A percentile compares a stretch with the other conserved stretches of the same genome.
Evolutionary conservation across 1,140 invertebrate genomes (phyloP).

Genomic region (Pygmarrhopalites habei): DNA sequence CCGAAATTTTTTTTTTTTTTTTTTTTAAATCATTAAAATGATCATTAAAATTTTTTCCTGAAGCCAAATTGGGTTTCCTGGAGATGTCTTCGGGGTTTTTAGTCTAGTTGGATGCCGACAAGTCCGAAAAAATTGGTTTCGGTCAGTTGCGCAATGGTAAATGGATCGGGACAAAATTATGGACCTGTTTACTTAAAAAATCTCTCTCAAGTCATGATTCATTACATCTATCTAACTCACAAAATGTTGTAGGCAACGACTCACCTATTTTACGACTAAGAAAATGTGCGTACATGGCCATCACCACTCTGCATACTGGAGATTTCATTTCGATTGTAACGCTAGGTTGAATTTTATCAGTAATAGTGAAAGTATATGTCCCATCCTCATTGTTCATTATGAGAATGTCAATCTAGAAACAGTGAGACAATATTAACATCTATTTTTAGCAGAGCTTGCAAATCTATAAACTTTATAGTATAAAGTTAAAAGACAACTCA

Average conservation of each 20-base stretch:
- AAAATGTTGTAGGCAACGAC: too few relatives aligned
- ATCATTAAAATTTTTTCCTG: too few relatives aligned
- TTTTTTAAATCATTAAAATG: too few relatives aligned
- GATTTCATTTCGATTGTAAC: constrained; percentile 30
- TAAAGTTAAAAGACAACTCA: background rate
- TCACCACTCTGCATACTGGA: constrained; percentile 17
- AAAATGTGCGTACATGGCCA: constrained; percentile 35
- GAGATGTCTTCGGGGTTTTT: too few relatives aligned
- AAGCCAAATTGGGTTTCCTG: too few relatives aligned
- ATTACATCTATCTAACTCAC: too few relatives aligned
- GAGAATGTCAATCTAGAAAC: background rate
- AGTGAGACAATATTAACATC: constrained; percentile 10
- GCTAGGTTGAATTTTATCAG: constrained; percentile 26
- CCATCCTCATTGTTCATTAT: constrained; percentile 1
- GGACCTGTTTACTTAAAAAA: too few relatives aligned
- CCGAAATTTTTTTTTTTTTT: too few relatives aligned
- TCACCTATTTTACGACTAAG: constrained; percentile 29
- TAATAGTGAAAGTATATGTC: constrained; percentile 17
- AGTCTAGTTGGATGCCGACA: too few relatives aligned
- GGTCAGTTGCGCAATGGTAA: too few relatives aligned
- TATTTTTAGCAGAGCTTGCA: background rate
- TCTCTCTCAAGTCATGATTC: constrained; percentile 2
- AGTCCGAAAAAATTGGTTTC: too few relatives aligned
- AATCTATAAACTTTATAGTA: background rate
- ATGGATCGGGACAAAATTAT: too few relatives aligned